Percentiles rank a stretch among this genome's conserved stretches.
Evolutionary conservation across 2,797 vertebrate species (phyloP).

Genomic region (Karalla daura): DNA sequence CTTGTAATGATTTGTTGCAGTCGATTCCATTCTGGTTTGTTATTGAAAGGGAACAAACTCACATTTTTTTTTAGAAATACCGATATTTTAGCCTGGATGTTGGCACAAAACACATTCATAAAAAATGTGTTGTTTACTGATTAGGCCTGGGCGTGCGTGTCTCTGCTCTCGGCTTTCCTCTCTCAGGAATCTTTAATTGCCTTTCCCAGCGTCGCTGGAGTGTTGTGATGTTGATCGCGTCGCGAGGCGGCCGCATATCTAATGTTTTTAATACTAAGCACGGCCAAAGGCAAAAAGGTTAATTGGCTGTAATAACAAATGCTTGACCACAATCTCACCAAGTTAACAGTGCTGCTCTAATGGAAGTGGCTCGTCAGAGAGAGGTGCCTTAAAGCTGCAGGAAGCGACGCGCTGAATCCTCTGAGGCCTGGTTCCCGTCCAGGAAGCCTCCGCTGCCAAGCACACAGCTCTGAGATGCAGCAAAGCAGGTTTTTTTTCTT

Average conservation of each 20-base stretch:
- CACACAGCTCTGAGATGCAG: too few relatives aligned
- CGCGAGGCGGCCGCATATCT: constrained; percentile 37
- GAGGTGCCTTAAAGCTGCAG: constrained; percentile 2
- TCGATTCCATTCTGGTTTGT: constrained; percentile 15
- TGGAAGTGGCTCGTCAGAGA: background rate
- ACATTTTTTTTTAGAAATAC: background rate
- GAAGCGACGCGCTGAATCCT: too few relatives aligned
- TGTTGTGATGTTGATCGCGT: constrained; percentile 41
- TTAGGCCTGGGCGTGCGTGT: constrained; percentile 1
- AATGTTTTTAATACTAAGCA: constrained; percentile 63
- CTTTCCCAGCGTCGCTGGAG: constrained; percentile 19
- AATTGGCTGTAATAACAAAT: constrained; percentile 58
- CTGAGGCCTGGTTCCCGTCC: too few relatives aligned
- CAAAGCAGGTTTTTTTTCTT: too few relatives aligned
- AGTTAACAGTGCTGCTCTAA: constrained; percentile 7
- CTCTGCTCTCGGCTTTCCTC: constrained; percentile 4
- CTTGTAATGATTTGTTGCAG: constrained; percentile 36
- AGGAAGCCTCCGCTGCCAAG: too few relatives aligned
- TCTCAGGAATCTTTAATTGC: constrained; percentile 38
- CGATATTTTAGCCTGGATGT: constrained; percentile 19
- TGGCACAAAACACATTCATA: constrained; percentile 7
- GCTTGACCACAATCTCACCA: constrained; percentile 51
- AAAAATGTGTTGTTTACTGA: constrained; percentile 38
- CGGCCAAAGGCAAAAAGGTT: constrained; percentile 58
- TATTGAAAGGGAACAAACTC: background rate